A percentile compares a stretch with the other conserved stretches of the same genome.
Conservation (phyloP, 2,888 invertebrate species). For the Dendrolimus pini region DNA sequence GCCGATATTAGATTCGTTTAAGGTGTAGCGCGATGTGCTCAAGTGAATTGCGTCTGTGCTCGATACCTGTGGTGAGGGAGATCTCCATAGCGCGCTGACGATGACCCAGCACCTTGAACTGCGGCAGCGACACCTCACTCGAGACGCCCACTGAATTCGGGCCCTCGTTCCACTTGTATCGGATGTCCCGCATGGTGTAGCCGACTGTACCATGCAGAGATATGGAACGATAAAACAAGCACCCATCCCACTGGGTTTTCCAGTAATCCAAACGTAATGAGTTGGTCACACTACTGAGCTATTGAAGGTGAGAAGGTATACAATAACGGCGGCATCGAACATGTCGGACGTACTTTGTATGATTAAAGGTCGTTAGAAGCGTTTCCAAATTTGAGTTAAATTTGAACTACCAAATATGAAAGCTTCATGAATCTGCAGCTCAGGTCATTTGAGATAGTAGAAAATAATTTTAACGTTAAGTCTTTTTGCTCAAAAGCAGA, state of each 20-base stretch:
- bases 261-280: conserved; percentile 25
- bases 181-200: conserved; percentile 98
- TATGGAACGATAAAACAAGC: conserved; percentile 68
- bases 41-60: conserved; percentile 29
- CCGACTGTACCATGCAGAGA: conserved; percentile 86
- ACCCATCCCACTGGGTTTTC: conserved; percentile 73
- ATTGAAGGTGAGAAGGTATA: conserved; percentile 29
- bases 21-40: conserved; percentile 1
- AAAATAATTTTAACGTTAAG: conserved; percentile 15
- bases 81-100: conserved; percentile 95
- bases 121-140: conserved; percentile 95
- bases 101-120: conserved; percentile 97
- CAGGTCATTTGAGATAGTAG: conserved; percentile 9
- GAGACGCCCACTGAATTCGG: conserved; percentile 95
- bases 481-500: conserved; percentile 21
- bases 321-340: conserved; percentile 18
- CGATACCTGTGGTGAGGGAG: conserved; percentile 93
- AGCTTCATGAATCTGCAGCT: conserved; percentile 32
- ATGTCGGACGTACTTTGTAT: conserved; percentile 13
- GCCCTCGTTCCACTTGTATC: conserved; percentile 97
- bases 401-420: conserved; percentile 33
- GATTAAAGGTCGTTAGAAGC: conserved; percentile 23
- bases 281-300: conserved; percentile 27
- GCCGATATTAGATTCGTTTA: no score
- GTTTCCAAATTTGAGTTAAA: conserved; percentile 22